Evolutionary conservation across 2,797 vertebrate species (phyloP), one percentile per base, ranked within the genome.

Genomic region (Coreius guichenoti): DNA sequence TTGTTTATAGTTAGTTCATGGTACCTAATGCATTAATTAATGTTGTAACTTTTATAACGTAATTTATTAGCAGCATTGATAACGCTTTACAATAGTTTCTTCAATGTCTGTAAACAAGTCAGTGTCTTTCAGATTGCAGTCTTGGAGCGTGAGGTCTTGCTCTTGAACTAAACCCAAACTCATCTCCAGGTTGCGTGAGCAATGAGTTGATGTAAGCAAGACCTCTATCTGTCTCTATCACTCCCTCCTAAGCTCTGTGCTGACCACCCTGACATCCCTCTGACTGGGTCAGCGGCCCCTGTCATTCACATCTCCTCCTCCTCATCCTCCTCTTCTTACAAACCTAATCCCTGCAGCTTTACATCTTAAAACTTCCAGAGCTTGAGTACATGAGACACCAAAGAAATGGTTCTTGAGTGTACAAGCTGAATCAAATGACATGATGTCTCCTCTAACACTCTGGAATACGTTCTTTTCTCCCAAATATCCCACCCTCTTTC

Each of bases 311-410:
- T 83, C 76, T 89, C 85, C 85, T 88, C 83, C 69, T 89, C 77
- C 91, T 91, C 90, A 74, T 90, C 88, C 39, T n/a, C n/a, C 86
- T 87, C 89, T 90, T 88, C 65, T 83, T 90, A 89, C 91, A 89
- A 84, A 81, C 88, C 85, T 94, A 95, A 95, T 95, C 94, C 91
- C 67, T 1, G 26, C 74, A 26, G 92, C 91, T 95, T 94, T 94
- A 91, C 91, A 92, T 93, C 91, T 92, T 93, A 92, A 92, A 91
- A 89, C 88, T 54, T 9, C 51, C 79, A 43, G 19, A 84, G 49
- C 69, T 72, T 54, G 54, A 75, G 82, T n/a, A 39, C 68, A 73
- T 73, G 45, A 75, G 39, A 81, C 1, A 19, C 13, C 67, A 80
- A 63, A 36, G 56, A 89, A 81, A 77, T n/a, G 86, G 31, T 69